Evolutionary conservation across 2,113 vertebrate genomes (phyloP).

Genomic region (Papio anubis): DNA sequence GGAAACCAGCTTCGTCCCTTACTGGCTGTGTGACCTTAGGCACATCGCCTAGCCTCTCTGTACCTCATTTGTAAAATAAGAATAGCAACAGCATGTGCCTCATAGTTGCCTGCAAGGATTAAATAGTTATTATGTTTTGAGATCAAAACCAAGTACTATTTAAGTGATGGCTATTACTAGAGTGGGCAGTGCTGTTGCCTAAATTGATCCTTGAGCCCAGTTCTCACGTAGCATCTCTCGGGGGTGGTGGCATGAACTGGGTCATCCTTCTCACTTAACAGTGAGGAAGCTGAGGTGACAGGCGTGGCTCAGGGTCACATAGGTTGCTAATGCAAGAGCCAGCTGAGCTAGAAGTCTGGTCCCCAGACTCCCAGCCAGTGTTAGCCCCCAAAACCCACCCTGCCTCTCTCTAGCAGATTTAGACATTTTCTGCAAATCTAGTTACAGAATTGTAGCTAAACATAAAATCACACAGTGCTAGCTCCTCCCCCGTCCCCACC

Average conservation of each 20-base stretch:
- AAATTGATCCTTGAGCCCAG: background rate
- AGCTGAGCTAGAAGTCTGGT: background rate
- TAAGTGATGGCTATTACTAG: background rate
- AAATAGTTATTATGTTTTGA: background rate
- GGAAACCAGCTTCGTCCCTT: background rate
- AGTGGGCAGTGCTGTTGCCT: accelerated
- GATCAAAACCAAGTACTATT: background rate
- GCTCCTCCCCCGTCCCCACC: no score
- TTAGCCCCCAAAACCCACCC: background rate
- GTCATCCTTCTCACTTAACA: background rate
- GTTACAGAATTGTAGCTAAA: background rate
- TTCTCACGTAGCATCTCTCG: background rate
- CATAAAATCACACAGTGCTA: background rate
- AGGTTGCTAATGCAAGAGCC: background rate
- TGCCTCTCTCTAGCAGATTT: background rate
- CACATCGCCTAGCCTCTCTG: background rate
- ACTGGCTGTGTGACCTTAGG: background rate
- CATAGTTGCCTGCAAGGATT: background rate
- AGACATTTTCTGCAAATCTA: background rate
- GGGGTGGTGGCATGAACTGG: background rate
- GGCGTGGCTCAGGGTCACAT: background rate
- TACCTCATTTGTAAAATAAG: background rate
- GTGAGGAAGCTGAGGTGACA: background rate
- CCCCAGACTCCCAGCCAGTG: background rate
- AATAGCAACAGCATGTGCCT: background rate